Conservation (phyloP, 2,888 invertebrate genomes). For the Lydus trimaculatus region DNA sequence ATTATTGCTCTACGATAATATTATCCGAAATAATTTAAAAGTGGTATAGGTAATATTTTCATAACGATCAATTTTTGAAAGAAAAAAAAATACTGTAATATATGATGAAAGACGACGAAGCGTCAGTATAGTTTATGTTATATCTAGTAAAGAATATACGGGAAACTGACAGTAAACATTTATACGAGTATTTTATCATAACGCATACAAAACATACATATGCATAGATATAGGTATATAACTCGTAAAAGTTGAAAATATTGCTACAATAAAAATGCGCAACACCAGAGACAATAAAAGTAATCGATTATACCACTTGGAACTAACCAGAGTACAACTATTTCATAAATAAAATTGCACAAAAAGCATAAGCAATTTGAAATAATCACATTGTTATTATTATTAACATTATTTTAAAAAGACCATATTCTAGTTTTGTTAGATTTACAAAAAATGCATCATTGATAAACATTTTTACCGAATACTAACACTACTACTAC, state of each 20-base stretch:
- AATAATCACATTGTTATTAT: too few species aligned
- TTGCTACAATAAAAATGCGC: conserved; percentile 22
- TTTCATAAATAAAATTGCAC: neutral
- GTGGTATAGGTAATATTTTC: neutral
- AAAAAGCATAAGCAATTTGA: neutral
- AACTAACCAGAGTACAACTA: conserved; percentile 2
- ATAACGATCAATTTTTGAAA: conserved; percentile 4
- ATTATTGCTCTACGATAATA: conserved; percentile 1
- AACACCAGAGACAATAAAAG: conserved; percentile 26
- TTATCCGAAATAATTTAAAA: neutral
- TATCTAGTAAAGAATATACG: conserved; percentile 23
- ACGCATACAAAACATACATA: conserved; percentile 12
- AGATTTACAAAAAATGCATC: too few species aligned
- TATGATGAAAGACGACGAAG: conserved; percentile 9
- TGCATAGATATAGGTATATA: neutral
- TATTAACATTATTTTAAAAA: too few species aligned
- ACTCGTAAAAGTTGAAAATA: conserved; percentile 26
- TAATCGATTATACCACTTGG: conserved; percentile 28
- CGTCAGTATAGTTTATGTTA: conserved; percentile 24
- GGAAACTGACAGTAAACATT: conserved; percentile 32
- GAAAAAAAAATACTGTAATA: too few species aligned
- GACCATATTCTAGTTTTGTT: too few species aligned
- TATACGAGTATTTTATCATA: conserved; percentile 33
- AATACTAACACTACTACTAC: too few species aligned
- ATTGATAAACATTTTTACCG: too few species aligned